These are phyloP conservation scores for Emydura subglobosa DNA, from an alignment of 2,113 vertebrate species.

Conservation along the genomic window DNA sequence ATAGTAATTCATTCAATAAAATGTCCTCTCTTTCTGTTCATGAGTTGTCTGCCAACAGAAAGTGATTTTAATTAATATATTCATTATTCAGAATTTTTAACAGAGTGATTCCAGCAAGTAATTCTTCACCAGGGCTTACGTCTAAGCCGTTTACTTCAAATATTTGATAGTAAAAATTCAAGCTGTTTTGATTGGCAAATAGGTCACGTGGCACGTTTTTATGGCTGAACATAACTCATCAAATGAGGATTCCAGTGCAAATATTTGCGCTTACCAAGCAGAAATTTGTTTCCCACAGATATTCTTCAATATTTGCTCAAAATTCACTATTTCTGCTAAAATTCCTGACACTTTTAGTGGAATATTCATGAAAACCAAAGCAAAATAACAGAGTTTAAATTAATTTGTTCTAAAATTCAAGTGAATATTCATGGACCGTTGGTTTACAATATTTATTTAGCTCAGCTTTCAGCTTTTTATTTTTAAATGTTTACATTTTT, in stretches of 20 bases:
- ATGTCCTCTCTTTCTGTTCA: not conserved
- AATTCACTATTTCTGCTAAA: not conserved
- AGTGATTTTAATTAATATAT: conserved; percentile 10
- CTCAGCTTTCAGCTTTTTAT: not conserved
- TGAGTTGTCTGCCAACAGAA: not conserved
- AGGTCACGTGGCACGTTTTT: not conserved
- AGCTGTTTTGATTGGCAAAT: not conserved
- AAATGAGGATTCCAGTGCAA: not conserved
- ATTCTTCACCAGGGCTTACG: not conserved
- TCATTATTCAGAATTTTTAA: not conserved
- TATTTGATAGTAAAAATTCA: not conserved
- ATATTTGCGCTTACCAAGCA: not conserved
- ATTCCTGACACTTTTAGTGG: not conserved
- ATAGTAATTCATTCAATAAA: not conserved
- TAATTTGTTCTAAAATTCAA: not conserved
- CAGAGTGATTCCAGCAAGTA: not conserved
- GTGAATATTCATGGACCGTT: not conserved
- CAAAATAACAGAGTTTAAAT: not conserved
- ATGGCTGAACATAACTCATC: not conserved
- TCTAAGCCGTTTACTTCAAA: not conserved
- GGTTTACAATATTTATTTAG: conserved; percentile 15
- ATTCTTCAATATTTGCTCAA: not conserved
- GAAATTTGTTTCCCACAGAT: not conserved
- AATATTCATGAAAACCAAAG: not conserved
- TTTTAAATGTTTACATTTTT: not conserved